Conservation (phyloP, 2,113 vertebrate genomes). For the Prochilodus magdalenae region DNA sequence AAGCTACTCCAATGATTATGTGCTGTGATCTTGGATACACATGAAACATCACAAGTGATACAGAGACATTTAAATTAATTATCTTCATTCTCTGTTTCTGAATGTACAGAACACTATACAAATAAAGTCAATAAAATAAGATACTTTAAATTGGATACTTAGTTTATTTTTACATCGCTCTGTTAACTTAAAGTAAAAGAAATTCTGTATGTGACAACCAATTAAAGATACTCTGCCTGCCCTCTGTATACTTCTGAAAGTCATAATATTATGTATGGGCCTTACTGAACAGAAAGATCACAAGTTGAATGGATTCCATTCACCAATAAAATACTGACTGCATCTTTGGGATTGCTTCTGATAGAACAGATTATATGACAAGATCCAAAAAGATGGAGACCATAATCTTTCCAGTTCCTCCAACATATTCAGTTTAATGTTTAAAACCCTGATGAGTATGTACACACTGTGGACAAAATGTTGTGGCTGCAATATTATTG, state of each 20-base stretch:
- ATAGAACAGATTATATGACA: conserved; percentile 19
- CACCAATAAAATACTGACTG: not conserved
- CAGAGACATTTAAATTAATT: too few species aligned
- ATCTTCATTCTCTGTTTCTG: too few species aligned
- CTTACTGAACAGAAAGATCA: conserved; percentile 72
- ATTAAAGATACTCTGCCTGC: conserved; percentile 61
- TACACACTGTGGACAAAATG: not conserved
- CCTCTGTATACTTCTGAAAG: conserved; percentile 47
- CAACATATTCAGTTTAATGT: conserved; percentile 21
- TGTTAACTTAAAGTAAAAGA: conserved; percentile 60
- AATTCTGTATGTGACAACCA: conserved; percentile 56
- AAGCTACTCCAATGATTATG: too few species aligned
- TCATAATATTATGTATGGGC: conserved; percentile 52
- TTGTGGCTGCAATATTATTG: not conserved
- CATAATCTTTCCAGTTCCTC: conserved; percentile 34
- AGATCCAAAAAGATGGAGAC: conserved; percentile 17
- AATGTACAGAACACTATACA: too few species aligned
- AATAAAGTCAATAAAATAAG: too few species aligned
- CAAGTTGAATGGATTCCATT: conserved; percentile 57
- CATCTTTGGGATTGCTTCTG: conserved; percentile 11
- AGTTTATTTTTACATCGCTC: too few species aligned
- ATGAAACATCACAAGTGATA: too few species aligned
- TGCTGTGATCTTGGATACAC: too few species aligned
- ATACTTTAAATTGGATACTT: too few species aligned
- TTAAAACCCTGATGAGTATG: not conserved